phyloP scores from a whole-genome alignment of 2,797 vertebrate genomes.

The Pseudochromis fuscus region DNA sequence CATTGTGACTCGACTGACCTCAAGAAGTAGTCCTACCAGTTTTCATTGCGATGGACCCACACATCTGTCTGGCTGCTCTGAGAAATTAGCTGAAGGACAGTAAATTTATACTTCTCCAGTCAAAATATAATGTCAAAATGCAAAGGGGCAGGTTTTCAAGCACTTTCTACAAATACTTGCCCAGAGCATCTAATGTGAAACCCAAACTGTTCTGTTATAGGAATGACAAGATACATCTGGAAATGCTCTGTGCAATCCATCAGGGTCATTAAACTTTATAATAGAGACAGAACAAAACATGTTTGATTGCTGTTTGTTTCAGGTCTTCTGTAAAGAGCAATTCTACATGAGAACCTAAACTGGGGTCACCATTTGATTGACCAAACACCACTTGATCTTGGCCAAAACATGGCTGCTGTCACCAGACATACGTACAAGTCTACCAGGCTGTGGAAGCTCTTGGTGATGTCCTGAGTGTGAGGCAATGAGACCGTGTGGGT shows the following conservation, averaged over 20 bases:
- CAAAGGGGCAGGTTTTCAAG: constrained; percentile 1
- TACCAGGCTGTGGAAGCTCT: neutral
- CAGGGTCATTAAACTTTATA: constrained; percentile 27
- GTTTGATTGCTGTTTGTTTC: neutral
- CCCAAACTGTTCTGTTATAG: constrained; percentile 17
- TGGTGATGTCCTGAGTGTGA: constrained; percentile 9
- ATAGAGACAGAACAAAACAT: constrained; percentile 10
- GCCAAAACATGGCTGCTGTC: neutral
- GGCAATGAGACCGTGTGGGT: constrained; percentile 3
- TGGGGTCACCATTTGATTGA: constrained; percentile 1
- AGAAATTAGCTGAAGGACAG: constrained; percentile 14
- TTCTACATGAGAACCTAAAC: neutral
- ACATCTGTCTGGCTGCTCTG: neutral
- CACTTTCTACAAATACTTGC: neutral
- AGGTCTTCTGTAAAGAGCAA: neutral
- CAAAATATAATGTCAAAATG: constrained; percentile 8
- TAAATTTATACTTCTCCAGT: constrained; percentile 3
- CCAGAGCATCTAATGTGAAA: constrained; percentile 22
- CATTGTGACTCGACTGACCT: constrained; percentile 8
- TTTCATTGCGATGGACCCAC: too few species aligned
- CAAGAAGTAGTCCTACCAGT: constrained; percentile 2
- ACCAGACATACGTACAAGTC: neutral
- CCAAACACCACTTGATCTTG: neutral
- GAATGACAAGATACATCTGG: constrained; percentile 39
- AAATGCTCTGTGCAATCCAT: constrained; percentile 31